Percentiles rank a stretch among this genome's conserved stretches.
Conservation (phyloP, 2,797 vertebrate species). For the Sebastes itinus region DNA sequence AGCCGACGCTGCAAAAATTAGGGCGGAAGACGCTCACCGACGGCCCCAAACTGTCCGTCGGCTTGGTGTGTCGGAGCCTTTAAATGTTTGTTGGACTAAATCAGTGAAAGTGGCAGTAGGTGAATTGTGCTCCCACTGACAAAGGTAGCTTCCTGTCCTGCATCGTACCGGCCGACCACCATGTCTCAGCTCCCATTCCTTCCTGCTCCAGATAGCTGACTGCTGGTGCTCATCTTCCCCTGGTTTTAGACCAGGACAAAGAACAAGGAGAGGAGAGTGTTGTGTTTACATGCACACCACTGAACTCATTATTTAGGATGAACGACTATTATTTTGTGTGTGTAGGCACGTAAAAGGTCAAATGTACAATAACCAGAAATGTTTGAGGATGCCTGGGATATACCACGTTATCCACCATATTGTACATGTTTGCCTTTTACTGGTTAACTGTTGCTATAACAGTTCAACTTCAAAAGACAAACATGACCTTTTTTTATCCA, state of each 20-base stretch:
- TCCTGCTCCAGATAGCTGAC: slow-evolving; percentile 76
- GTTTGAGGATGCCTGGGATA: slow-evolving; percentile 24
- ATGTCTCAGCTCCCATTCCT: slow-evolving; percentile 27
- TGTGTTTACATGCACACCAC: slow-evolving; percentile 67
- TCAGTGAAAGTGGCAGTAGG: slow-evolving; percentile 36
- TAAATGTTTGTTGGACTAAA: background rate
- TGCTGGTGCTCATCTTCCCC: slow-evolving; percentile 87
- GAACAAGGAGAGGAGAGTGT: slow-evolving; percentile 81
- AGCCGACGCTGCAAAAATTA: too few species aligned
- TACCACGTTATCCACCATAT: background rate
- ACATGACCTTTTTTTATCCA: slow-evolving; percentile 8
- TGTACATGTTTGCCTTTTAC: slow-evolving; percentile 12
- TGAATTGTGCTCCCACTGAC: slow-evolving; percentile 19
- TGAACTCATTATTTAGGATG: slow-evolving; percentile 31
- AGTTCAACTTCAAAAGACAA: slow-evolving; percentile 2
- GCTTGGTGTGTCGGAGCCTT: too few species aligned
- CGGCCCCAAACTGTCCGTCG: too few species aligned
- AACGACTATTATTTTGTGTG: slow-evolving; percentile 9
- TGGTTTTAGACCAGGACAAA: slow-evolving; percentile 85
- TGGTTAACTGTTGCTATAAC: slow-evolving; percentile 17
- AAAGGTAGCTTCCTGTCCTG: slow-evolving; percentile 28
- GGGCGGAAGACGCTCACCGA: too few species aligned
- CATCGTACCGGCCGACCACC: slow-evolving; percentile 5
- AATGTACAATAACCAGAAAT: slow-evolving; percentile 17
- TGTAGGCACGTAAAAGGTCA: slow-evolving; percentile 38